Conservation (phyloP, 2,113 vertebrate species). For the Taxidea taxus region DNA sequence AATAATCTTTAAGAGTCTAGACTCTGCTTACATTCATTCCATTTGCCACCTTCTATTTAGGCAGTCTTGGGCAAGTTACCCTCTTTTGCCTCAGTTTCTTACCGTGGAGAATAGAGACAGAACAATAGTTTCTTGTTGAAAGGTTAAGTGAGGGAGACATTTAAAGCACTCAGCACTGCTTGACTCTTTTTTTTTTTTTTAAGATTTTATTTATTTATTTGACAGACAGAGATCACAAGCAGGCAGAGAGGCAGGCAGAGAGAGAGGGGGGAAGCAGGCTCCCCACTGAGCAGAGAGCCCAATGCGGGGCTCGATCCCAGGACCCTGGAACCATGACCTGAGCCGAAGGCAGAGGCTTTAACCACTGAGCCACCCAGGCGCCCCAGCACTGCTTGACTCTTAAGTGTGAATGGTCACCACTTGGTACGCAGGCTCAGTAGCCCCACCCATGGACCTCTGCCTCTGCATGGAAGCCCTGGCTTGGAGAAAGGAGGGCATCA, state of each 20-base stretch:
- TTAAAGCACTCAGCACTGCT: background rate
- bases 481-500: background rate
- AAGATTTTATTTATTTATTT: no score
- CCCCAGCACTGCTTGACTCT: background rate
- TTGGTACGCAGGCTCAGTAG: background rate
- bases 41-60: background rate
- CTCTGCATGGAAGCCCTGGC: background rate
- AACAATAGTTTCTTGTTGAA: background rate
- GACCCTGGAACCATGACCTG: no score
- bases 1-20: background rate
- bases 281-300: no score
- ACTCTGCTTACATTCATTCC: background rate
- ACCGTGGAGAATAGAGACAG: background rate
- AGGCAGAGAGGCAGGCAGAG: no score
- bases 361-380: no score
- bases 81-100: background rate
- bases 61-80: background rate
- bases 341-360: no score
- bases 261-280: no score
- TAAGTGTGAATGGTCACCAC: accelerated
- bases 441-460: background rate
- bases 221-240: no score
- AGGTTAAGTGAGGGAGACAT: background rate
- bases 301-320: no score
- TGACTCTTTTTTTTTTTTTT: no score